These are phyloP conservation scores for Cydia splendana DNA, from an alignment of 1,140 invertebrate species.

Conservation along the genomic window DNA sequence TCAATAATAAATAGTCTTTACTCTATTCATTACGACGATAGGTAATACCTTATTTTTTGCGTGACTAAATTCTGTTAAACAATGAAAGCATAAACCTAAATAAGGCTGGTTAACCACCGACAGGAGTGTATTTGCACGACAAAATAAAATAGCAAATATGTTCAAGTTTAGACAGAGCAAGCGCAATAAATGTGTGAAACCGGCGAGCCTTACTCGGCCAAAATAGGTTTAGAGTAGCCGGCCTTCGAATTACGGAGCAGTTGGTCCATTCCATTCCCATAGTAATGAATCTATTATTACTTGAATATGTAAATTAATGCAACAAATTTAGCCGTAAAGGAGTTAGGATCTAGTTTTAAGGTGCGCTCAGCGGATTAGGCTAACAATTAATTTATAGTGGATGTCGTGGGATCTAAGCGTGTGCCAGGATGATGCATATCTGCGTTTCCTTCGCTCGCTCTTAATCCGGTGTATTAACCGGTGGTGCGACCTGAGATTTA, in stretches of 20 bases:
- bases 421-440: conserved; percentile 49
- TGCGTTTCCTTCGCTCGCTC: conserved; percentile 50
- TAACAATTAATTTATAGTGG: conserved; percentile 44
- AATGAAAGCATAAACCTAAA: not conserved
- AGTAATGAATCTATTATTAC: conserved; percentile 49
- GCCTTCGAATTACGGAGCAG: conserved; percentile 48
- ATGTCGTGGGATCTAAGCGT: conserved; percentile 37
- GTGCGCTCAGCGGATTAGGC: conserved; percentile 34
- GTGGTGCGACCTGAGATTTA: conserved; percentile 54
- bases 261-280: conserved; percentile 47
- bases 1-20: not conserved
- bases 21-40: not conserved
- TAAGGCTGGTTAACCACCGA: not conserved
- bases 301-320: conserved; percentile 52
- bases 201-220: conserved; percentile 23
- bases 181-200: conserved; percentile 16
- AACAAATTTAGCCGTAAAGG: conserved; percentile 46
- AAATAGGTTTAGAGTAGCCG: conserved; percentile 38
- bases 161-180: not conserved
- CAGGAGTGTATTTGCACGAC: not conserved
- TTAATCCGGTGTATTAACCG: conserved; percentile 60
- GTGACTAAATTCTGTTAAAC: not conserved
- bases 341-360: conserved; percentile 47
- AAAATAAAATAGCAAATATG: conserved; percentile 11
- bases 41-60: not conserved